These are phyloP conservation scores for Amphipoea lucens DNA, from an alignment of 2,888 invertebrate species.

Conservation along the genomic window DNA sequence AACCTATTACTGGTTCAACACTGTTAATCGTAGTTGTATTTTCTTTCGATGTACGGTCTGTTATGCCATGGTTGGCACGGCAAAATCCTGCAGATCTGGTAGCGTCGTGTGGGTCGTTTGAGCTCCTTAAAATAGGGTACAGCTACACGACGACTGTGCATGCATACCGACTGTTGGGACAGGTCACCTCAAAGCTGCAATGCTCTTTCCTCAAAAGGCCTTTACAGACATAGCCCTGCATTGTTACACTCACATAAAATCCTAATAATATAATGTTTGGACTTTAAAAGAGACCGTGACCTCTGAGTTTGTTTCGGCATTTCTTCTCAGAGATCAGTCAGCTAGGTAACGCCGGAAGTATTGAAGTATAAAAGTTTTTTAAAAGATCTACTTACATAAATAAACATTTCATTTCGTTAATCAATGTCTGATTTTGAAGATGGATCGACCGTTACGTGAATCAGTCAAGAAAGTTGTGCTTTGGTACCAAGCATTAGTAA, in stretches of 20 bases:
- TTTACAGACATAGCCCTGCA: background rate
- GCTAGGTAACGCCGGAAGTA: background rate
- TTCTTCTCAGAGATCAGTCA: background rate
- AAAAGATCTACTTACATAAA: background rate
- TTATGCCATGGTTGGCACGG: background rate
- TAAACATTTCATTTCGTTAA: background rate
- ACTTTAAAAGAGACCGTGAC: background rate
- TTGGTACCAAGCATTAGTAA: background rate
- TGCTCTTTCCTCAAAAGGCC: background rate
- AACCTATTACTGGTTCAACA: slow-evolving; percentile 6
- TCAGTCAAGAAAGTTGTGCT: background rate
- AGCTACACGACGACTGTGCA: background rate
- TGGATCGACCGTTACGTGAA: background rate
- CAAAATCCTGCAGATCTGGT: background rate
- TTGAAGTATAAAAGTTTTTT: background rate
- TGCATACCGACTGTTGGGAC: no score
- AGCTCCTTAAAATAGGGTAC: background rate
- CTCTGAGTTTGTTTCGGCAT: background rate
- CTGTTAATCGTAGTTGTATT: slow-evolving; percentile 4
- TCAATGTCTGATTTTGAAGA: background rate
- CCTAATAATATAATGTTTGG: background rate
- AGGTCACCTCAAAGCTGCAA: background rate
- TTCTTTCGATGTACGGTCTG: slow-evolving; percentile 10
- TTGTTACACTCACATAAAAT: background rate
- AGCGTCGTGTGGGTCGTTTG: background rate